Evolutionary conservation across 2,888 invertebrate species (phyloP), one percentile per base, ranked within the genome.

Genomic region (Brachycybe producta): DNA sequence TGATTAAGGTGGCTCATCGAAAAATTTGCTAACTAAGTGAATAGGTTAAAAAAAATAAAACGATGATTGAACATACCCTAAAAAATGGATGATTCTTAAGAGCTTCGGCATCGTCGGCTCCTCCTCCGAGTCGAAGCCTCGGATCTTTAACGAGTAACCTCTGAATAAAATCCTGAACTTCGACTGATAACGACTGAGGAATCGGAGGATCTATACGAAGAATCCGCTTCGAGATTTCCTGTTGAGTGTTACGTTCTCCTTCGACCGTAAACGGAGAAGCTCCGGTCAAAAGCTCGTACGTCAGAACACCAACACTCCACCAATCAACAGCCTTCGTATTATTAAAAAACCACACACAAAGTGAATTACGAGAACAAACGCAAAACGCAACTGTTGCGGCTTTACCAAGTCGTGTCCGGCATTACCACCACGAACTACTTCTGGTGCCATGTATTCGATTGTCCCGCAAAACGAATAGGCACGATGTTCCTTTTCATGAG

Each of bases 391-490:
- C 32, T 32, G 32, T 32, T 32, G 32, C 11, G 8, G 7, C 30
- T 21, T 38, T 17, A 48, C 48, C 24, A 48, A 39, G 77, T 92
- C 90, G 70, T 95, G 94, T 21, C 95, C 95, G 58, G 80, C 78
- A 49, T 79, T 80, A 54, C 88, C 87, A 49, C 88, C 86, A 61
- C 82, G 71, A 32, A 79, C 75, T 28, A 79, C 75, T 65, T 79
- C 86, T 0, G 88, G 94, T 19, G 94, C 94, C 95, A 97, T 97
- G 69, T 97, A 97, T 67, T 97, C 95, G 61, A 95, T 86, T 56
- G 95, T 97, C 17, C 97, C 97, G 67, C 97, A 97, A 72, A 94
- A 97, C 55, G 92, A 94, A 72, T 92, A 92, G 0, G 97, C 86
- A 55, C 92, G 73, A 64, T 80, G 80, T 62, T 85, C 82, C 61